phyloP scores from a whole-genome alignment of 2,113 vertebrate genomes.

The Ammodytes dubius region DNA sequence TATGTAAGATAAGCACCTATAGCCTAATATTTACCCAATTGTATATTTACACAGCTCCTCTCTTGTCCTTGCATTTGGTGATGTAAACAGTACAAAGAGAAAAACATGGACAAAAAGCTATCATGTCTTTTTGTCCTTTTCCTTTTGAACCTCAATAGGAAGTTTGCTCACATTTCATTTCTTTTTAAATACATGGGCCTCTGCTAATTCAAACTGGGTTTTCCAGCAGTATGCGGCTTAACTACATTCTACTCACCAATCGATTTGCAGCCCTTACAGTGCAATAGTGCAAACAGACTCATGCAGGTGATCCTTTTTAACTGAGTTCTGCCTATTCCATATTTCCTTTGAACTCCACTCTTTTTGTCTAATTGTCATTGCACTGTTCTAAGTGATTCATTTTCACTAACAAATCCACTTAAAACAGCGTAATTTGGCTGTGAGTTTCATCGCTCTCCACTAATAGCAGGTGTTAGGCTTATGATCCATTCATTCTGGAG shows the following conservation, averaged over 20 bases:
- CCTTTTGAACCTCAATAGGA: constrained; percentile 5
- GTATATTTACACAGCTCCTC: background rate
- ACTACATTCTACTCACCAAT: background rate
- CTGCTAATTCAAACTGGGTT: constrained; percentile 2
- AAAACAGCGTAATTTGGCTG: constrained; percentile 56
- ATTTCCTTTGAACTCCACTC: constrained; percentile 38
- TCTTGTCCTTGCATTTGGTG: background rate
- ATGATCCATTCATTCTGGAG: constrained; percentile 42
- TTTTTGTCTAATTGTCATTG: constrained; percentile 47
- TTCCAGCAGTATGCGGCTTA: background rate
- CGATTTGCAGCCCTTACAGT: background rate
- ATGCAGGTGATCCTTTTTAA: constrained; percentile 11
- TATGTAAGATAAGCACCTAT: background rate
- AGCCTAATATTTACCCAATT: background rate
- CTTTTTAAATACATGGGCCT: background rate
- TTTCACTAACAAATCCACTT: constrained; percentile 56
- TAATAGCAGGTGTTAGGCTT: constrained; percentile 61
- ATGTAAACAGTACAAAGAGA: background rate
- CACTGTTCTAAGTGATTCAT: constrained; percentile 47
- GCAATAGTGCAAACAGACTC: background rate
- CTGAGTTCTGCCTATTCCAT: constrained; percentile 15
- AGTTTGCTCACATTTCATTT: constrained; percentile 5
- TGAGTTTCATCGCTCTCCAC: constrained; percentile 40
- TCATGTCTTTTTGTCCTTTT: background rate
- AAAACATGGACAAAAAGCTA: background rate